A percentile compares a stretch with the other conserved stretches of the same genome.
phyloP scores from a whole-genome alignment of 2,113 vertebrate genomes.

The Egretta garzetta region DNA sequence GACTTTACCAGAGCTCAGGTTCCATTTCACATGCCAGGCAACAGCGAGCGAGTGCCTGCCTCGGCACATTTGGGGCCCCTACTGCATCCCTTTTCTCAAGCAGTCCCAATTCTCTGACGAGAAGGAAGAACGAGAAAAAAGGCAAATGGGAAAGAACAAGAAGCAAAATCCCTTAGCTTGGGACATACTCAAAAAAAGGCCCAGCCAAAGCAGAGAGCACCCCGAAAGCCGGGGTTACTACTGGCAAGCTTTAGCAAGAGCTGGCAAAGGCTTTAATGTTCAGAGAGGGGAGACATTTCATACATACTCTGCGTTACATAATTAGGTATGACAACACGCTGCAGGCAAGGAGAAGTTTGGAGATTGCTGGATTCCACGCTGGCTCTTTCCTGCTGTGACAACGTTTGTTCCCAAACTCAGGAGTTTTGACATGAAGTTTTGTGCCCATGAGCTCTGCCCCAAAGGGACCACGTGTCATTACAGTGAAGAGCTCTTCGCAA shows the following conservation, averaged over 20 bases:
- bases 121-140: background rate
- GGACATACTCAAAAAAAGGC: background rate
- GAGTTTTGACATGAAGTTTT: background rate
- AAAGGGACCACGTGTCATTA: background rate
- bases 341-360: constrained; percentile 45
- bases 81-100: background rate
- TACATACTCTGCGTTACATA: background rate
- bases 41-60: fast-evolving
- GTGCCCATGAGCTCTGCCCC: constrained; percentile 18
- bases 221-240: background rate
- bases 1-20: background rate
- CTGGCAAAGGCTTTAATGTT: background rate
- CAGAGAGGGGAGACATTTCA: background rate
- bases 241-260: background rate
- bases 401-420: background rate
- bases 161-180: background rate
- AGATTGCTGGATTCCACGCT: background rate
- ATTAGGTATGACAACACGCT: background rate
- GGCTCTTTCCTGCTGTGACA: background rate
- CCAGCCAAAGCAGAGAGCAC: background rate
- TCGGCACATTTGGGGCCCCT: background rate
- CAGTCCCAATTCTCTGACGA: background rate
- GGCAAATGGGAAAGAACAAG: background rate
- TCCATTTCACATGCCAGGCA: fast-evolving
- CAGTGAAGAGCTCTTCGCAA: background rate